A percentile compares a stretch with the other conserved stretches of the same genome.
phyloP scores from a whole-genome alignment of 2,113 vertebrate genomes.

The Chrysochloris asiatica region DNA sequence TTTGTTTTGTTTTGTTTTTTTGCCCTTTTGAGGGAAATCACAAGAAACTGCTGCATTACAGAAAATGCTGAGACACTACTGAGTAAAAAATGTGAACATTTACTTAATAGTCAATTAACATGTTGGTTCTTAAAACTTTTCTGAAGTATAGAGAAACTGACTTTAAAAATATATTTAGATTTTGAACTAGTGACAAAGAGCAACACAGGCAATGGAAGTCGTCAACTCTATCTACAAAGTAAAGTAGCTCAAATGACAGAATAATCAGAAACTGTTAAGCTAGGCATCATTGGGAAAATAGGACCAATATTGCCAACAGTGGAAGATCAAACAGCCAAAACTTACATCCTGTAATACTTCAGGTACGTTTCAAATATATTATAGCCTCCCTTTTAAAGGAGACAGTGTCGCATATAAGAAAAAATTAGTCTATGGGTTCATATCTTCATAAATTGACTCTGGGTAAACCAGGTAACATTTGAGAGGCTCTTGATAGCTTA shows the following conservation, averaged over 20 bases:
- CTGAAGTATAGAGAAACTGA: neutral
- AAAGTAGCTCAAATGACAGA: neutral
- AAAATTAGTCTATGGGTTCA: neutral
- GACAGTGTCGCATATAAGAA: neutral
- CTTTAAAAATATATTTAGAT: neutral
- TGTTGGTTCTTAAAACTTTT: conserved; percentile 8
- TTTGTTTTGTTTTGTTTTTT: too few relatives aligned
- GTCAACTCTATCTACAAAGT: neutral
- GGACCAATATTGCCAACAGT: neutral
- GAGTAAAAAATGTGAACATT: neutral
- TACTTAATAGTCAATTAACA: neutral
- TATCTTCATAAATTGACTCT: neutral
- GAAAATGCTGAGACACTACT: neutral
- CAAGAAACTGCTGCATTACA: neutral
- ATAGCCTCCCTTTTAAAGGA: neutral
- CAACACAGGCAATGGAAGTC: neutral
- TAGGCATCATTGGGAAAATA: neutral
- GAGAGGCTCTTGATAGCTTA: neutral
- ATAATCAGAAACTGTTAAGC: neutral
- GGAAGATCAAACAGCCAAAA: neutral
- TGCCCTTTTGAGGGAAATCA: conserved; percentile 2
- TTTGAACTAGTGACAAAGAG: neutral
- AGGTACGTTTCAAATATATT: neutral
- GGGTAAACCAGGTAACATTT: neutral
- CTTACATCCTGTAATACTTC: conserved; percentile 15